Evolutionary conservation across 1,140 invertebrate species (phyloP), one percentile per base, ranked within the genome.

Genomic region (Wasmannia auropunctata): DNA sequence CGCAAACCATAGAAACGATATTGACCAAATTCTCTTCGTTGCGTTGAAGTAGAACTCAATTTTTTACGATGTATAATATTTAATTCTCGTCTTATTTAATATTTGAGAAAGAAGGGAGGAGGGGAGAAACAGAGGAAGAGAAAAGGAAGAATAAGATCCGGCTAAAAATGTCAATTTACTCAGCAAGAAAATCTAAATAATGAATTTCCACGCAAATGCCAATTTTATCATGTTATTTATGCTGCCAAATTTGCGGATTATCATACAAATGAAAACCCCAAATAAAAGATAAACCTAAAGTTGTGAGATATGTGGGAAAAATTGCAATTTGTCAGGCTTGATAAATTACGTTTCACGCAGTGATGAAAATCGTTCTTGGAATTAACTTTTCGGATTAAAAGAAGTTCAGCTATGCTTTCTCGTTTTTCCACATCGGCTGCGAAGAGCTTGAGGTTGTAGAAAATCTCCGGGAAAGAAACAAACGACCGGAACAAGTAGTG

Each of bases 371-470:
- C 16, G 0, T 58, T 25, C 14, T 25, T n/a, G n/a, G n/a, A n/a
- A n/a, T n/a, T n/a, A n/a, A n/a, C n/a, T n/a, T n/a, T n/a, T n/a
- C 2, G 19, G 8, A 51, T 79, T 25, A 79, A 77, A 46, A 77
- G 22, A 79, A 25, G 14, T 49, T 77, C 1, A 58, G 4, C 10
- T 16, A 25, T 3, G 19, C 43, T 25, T 43, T 16, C 56, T 43
- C 16, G 16, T 3, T 40, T n/a, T n/a, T n/a, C n/a, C n/a, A n/a
- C 37, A 40, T 25, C 34, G 22, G 5, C 5, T 37, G 37, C 16
- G n/a, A 28, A 80, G 22, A 3, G n/a, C n/a, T 69, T 56, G 10
- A 51, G 7, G 14, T 16, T 6, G 34, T 43, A 19, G 31, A 19
- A 51, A 54, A 40, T 70, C 3, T 28, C 7, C 2, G 16, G 19